Evolutionary conservation across 1,140 invertebrate species (phyloP).

Genomic region (Caenorhabditis briggsae): DNA sequence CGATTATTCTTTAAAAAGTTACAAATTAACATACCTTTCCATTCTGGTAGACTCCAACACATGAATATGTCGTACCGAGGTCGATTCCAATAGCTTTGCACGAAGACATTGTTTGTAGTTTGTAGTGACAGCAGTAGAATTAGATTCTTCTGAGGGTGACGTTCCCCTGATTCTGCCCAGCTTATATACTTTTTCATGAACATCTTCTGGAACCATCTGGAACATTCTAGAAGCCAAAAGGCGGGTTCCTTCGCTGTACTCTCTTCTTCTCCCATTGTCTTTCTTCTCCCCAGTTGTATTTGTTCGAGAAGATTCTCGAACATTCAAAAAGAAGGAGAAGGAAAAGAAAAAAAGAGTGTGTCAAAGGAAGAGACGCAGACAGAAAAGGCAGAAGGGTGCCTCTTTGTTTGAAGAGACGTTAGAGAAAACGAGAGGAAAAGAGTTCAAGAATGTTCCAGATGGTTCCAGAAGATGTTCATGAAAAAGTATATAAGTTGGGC

Average conservation of each 20-base stretch:
- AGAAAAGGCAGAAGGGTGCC: neutral
- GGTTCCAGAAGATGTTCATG: neutral
- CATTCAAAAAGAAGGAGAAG: too few species aligned
- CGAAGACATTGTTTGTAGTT: conserved; percentile 62
- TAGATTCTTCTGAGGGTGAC: conserved; percentile 14
- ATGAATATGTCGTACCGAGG: conserved; percentile 97
- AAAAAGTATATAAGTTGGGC: neutral
- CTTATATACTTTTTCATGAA: conserved; percentile 4
- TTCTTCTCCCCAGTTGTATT: neutral
- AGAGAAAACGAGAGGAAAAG: too few species aligned
- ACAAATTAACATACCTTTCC: conserved; percentile 81
- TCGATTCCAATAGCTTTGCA: conserved; percentile 92
- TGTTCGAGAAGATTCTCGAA: too few species aligned
- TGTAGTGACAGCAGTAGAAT: neutral
- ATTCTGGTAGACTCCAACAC: conserved; percentile 80
- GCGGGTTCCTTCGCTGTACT: neutral
- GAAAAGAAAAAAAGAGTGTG: too few species aligned
- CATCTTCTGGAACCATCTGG: conserved; percentile 19
- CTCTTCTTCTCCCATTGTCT: neutral
- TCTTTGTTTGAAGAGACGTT: too few species aligned
- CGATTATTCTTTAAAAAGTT: neutral
- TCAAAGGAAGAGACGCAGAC: neutral
- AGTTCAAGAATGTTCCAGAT: neutral
- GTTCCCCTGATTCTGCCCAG: neutral
- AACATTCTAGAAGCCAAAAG: neutral